Evolutionary conservation across 2,113 vertebrate genomes (phyloP).

Genomic region (Ammodytes dubius): DNA sequence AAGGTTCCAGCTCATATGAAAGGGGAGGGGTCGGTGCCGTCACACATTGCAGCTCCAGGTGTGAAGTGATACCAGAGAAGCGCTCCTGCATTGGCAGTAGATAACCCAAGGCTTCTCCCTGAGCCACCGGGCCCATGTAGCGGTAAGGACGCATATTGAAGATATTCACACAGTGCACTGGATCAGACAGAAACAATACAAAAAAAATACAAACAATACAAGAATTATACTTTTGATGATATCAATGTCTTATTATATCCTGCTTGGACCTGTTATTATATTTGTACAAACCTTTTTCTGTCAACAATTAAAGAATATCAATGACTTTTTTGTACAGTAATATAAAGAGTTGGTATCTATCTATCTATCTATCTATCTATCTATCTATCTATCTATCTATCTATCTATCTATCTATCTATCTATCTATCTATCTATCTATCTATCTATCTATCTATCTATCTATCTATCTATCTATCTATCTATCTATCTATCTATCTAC

Average conservation of each 20-base stretch:
- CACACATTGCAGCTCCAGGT: constrained; percentile 80
- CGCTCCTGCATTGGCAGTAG: constrained; percentile 75
- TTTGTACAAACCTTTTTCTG: not conserved
- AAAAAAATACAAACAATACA: too few relatives aligned
- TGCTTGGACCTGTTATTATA: not conserved
- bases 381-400: too few relatives aligned
- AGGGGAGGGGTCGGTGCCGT: constrained; percentile 71
- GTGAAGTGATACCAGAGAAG: constrained; percentile 78
- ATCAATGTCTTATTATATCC: not conserved
- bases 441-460: too few relatives aligned
- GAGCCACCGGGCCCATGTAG: constrained; percentile 56
- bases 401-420: too few relatives aligned
- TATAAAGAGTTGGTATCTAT: not conserved
- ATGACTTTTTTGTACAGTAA: not conserved
- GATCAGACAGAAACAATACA: constrained; percentile 5
- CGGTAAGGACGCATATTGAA: constrained; percentile 73
- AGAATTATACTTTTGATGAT: not conserved
- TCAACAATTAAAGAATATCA: not conserved
- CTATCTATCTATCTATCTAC: too few relatives aligned
- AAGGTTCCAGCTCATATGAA: constrained; percentile 66
- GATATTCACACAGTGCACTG: constrained; percentile 78
- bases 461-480: too few relatives aligned
- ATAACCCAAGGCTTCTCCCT: constrained; percentile 74
- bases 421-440: too few relatives aligned
- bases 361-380: too few relatives aligned